Evolutionary conservation across 2,888 invertebrate species (phyloP).

Genomic region (Lissocephala sabroskyi): DNA sequence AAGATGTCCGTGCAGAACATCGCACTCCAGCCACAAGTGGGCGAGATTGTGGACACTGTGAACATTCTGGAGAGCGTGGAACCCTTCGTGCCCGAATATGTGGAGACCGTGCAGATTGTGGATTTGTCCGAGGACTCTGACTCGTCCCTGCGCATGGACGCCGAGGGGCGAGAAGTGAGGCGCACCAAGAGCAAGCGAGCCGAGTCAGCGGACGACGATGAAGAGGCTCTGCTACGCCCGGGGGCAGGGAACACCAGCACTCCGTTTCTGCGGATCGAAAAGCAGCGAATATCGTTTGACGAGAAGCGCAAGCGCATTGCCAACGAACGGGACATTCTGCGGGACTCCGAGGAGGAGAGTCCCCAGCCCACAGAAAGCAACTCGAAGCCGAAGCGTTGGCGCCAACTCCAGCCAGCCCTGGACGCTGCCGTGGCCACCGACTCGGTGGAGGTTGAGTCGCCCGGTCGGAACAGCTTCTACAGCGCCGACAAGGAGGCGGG

Average conservation of each 20-base stretch:
- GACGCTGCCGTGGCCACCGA: slow-evolving; percentile 39
- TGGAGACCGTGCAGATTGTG: slow-evolving; percentile 75
- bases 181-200: slow-evolving; percentile 52
- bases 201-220: slow-evolving; percentile 32
- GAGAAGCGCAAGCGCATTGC: slow-evolving; percentile 70
- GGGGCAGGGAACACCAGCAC: slow-evolving; percentile 55
- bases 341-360: slow-evolving; percentile 70
- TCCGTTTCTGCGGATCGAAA: slow-evolving; percentile 65
- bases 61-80: slow-evolving; percentile 75
- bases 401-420: slow-evolving; percentile 53
- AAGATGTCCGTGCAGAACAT: slow-evolving; percentile 74
- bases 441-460: slow-evolving; percentile 63
- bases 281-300: slow-evolving; percentile 71
- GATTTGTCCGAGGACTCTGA: slow-evolving; percentile 75
- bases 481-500: slow-evolving; percentile 76
- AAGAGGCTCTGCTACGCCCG: slow-evolving; percentile 45
- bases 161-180: slow-evolving; percentile 44
- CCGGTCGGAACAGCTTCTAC: slow-evolving; percentile 75
- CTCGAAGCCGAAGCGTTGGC: slow-evolving; percentile 51
- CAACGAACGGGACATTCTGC: slow-evolving; percentile 70
- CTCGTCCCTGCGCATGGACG: slow-evolving; percentile 67
- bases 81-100: slow-evolving; percentile 75
- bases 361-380: slow-evolving; percentile 13
- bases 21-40: slow-evolving; percentile 66
- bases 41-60: slow-evolving; percentile 73